Evolutionary conservation across 1,140 invertebrate genomes (phyloP).

Genomic region (Magallana angulata): DNA sequence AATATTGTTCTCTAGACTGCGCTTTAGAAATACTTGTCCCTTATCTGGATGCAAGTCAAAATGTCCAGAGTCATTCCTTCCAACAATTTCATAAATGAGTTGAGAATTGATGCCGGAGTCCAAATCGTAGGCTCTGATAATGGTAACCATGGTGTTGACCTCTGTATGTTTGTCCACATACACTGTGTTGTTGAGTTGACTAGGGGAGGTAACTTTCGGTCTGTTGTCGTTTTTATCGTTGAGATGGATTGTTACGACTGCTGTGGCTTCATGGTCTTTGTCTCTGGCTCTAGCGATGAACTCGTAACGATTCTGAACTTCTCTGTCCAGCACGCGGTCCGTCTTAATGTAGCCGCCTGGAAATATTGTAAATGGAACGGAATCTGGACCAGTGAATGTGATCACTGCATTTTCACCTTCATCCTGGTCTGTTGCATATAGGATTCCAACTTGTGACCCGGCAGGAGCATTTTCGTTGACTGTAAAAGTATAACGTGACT

Average conservation of each 20-base stretch:
- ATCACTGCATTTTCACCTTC: constrained; percentile 90
- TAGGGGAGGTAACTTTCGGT: constrained; percentile 82
- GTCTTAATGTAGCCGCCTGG: constrained; percentile 82
- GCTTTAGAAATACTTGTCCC: constrained; percentile 64
- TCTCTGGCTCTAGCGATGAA: constrained; percentile 87
- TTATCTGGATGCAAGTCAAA: constrained; percentile 64
- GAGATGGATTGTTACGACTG: constrained; percentile 65
- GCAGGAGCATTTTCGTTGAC: constrained; percentile 86
- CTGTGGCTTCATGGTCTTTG: constrained; percentile 83
- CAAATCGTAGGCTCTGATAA: constrained; percentile 66
- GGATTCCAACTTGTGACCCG: constrained; percentile 88
- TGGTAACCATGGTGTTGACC: constrained; percentile 63
- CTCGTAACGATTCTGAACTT: constrained; percentile 87
- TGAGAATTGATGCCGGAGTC: constrained; percentile 70
- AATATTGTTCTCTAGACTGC: constrained; percentile 41
- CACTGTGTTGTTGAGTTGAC: constrained; percentile 69
- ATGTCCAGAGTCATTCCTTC: constrained; percentile 62
- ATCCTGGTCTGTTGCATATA: constrained; percentile 94
- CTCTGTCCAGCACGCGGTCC: constrained; percentile 90
- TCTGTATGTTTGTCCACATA: constrained; percentile 60
- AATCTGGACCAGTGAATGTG: constrained; percentile 82
- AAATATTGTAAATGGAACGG: constrained; percentile 62
- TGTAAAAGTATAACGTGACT: constrained; percentile 65
- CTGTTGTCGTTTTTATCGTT: constrained; percentile 95
- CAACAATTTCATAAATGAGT: constrained; percentile 63